Evolutionary conservation across 2,113 vertebrate genomes (phyloP).

Genomic region (Tachycineta bicolor): DNA sequence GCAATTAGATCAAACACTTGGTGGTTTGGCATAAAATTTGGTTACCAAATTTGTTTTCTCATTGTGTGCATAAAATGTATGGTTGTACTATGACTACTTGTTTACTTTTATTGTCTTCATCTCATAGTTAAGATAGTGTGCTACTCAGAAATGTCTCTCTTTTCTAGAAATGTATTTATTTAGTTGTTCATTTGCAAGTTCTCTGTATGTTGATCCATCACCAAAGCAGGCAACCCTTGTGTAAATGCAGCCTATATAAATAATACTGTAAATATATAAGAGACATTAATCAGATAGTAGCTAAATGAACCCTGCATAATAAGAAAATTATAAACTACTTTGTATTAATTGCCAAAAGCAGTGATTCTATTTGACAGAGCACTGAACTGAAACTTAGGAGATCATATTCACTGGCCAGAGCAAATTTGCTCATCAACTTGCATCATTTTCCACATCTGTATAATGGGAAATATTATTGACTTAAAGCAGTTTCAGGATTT

Average conservation of each 20-base stretch:
- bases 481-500: conserved; percentile 1
- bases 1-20: background rate
- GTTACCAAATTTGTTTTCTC: background rate
- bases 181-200: background rate
- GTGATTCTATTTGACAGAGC: conserved; percentile 28
- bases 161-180: background rate
- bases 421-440: conserved; percentile 3
- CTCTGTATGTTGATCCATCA: background rate
- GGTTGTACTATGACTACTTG: background rate
- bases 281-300: background rate
- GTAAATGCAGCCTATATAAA: background rate
- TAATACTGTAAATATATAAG: conserved; percentile 12
- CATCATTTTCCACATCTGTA: conserved; percentile 16
- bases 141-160: background rate
- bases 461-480: background rate
- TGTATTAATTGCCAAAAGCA: conserved; percentile 44
- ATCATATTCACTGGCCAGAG: background rate
- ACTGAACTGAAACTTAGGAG: conserved; percentile 28
- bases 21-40: background rate
- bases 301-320: conserved; percentile 50
- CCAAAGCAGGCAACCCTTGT: background rate
- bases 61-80: background rate
- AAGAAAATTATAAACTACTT: conserved; percentile 45
- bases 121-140: background rate
- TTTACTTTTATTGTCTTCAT: background rate